Evolutionary conservation across 2,113 vertebrate species (phyloP).

Genomic region (Gymnarchus niloticus): DNA sequence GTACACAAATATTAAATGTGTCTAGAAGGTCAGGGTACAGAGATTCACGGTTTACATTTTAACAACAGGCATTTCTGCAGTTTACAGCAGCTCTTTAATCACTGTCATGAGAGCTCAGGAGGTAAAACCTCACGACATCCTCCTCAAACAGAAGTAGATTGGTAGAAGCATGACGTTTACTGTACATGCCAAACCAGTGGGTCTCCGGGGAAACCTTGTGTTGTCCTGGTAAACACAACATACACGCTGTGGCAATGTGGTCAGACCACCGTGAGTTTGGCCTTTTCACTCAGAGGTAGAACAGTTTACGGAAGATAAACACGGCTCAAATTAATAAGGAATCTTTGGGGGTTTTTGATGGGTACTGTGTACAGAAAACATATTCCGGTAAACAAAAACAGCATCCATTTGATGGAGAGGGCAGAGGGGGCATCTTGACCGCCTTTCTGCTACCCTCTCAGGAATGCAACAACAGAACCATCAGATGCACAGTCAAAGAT

Average conservation of each 20-base stretch:
- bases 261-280: background rate
- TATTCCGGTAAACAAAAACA: constrained; percentile 41
- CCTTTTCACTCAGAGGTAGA: constrained; percentile 29
- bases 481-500: constrained; percentile 43
- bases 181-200: background rate
- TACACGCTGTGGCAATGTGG: background rate
- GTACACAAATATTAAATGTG: background rate
- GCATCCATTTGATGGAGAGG: constrained; percentile 37
- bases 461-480: constrained; percentile 28
- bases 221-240: background rate
- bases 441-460: constrained; percentile 25
- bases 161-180: background rate
- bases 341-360: constrained; percentile 30
- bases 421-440: constrained; percentile 39
- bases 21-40: background rate
- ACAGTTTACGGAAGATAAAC: constrained; percentile 48
- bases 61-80: background rate
- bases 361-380: constrained; percentile 33
- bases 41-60: background rate
- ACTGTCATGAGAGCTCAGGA: background rate
- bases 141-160: background rate
- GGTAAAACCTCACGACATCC: background rate
- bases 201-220: constrained; percentile 11
- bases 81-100: background rate
- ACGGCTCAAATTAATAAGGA: constrained; percentile 44